phyloP scores from a whole-genome alignment of 2,888 invertebrate species.

The Stenchaetothrips biformis region DNA sequence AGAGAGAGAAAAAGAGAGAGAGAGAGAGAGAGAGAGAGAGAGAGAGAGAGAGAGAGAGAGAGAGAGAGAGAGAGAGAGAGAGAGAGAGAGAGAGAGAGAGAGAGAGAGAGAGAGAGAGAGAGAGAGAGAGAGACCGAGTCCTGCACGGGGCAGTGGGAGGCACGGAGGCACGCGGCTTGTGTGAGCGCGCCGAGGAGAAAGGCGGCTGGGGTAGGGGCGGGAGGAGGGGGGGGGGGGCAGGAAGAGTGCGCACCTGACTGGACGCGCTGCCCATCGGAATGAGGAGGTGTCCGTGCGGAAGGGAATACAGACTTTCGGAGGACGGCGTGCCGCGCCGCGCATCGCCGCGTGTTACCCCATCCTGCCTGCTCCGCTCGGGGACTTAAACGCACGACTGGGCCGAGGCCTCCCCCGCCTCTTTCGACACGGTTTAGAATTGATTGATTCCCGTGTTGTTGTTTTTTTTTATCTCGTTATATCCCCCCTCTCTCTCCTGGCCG shows the following conservation, averaged over 20 bases:
- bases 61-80: constrained; percentile 31
- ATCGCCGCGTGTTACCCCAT: neutral
- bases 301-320: no score
- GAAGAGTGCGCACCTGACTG: neutral
- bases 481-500: neutral
- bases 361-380: no score
- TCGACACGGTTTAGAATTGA: no score
- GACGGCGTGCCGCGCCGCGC: no score
- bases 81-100: constrained; percentile 33
- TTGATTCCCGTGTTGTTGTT: no score
- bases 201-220: neutral
- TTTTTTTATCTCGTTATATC: no score
- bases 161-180: neutral
- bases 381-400: no score
- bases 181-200: neutral
- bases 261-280: neutral
- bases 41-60: constrained; percentile 33
- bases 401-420: no score
- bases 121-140: constrained; percentile 25
- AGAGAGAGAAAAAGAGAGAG: constrained; percentile 33
- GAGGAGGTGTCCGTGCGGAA: neutral
- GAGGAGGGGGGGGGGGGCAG: neutral
- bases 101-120: constrained; percentile 29
- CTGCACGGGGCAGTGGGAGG: neutral
- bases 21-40: constrained; percentile 29